A percentile compares a stretch with the other conserved stretches of the same genome.
phyloP scores from a whole-genome alignment of 2,797 vertebrate species.

The Gobionotothen gibberifrons region DNA sequence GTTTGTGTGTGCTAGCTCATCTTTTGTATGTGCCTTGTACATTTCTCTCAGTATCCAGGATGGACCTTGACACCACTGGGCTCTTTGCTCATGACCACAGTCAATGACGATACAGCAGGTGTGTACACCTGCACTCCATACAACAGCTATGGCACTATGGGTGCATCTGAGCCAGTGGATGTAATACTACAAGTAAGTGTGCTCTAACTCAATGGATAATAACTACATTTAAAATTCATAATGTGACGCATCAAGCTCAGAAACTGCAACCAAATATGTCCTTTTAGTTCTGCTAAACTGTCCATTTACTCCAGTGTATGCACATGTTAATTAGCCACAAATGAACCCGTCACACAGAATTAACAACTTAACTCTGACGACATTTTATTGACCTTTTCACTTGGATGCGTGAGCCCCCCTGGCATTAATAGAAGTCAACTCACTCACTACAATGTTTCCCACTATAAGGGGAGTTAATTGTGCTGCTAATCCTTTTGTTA shows the following conservation, averaged over 20 bases:
- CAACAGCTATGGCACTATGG: conserved; percentile 92
- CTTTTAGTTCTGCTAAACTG: conserved; percentile 16
- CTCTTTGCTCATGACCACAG: conserved; percentile 87
- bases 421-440: conserved; percentile 68
- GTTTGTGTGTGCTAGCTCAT: not conserved
- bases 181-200: conserved; percentile 90
- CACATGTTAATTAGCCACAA: conserved; percentile 50
- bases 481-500: conserved; percentile 78
- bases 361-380: conserved; percentile 58
- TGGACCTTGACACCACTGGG: conserved; percentile 88
- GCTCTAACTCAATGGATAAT: not conserved
- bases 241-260: not conserved
- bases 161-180: conserved; percentile 83
- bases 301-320: conserved; percentile 11
- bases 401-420: conserved; percentile 33
- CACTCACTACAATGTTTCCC: conserved; percentile 44
- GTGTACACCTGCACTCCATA: conserved; percentile 91
- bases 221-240: not conserved
- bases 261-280: conserved; percentile 8
- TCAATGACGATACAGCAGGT: conserved; percentile 90
- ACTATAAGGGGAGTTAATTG: conserved; percentile 73
- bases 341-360: conserved; percentile 58
- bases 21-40: conserved; percentile 11
- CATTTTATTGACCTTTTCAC: conserved; percentile 75
- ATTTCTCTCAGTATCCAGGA: conserved; percentile 88